Conservation (phyloP, 2,888 invertebrate species). For the Rotaria sp. region DNA sequence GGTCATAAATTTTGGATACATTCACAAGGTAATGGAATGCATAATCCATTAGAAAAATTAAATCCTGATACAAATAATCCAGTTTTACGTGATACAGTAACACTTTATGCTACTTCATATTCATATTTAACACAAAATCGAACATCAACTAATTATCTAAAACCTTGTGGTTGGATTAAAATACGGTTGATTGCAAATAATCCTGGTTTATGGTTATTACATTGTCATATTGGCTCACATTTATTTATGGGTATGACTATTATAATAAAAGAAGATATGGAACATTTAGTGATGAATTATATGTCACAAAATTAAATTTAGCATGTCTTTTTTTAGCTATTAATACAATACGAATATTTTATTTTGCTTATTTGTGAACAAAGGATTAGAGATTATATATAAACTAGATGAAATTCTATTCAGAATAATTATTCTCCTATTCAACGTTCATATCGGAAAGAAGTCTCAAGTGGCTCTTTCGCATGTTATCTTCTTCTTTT, state of each 20-base stretch:
- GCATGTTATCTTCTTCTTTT: background rate
- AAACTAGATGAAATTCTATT: background rate
- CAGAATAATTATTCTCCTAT: background rate
- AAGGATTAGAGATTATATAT: background rate
- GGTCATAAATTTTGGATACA: slow-evolving; percentile 23
- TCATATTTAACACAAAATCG: background rate
- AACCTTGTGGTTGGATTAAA: slow-evolving; percentile 15
- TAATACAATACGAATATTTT: background rate
- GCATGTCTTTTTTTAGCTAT: background rate
- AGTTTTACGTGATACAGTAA: background rate
- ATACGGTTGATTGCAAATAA: slow-evolving; percentile 27
- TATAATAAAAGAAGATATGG: slow-evolving; percentile 63
- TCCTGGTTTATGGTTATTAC: slow-evolving; percentile 79
- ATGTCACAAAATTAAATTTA: background rate
- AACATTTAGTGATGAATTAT: background rate
- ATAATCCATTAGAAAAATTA: background rate
- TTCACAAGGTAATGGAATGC: background rate
- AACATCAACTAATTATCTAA: background rate
- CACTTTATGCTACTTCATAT: background rate
- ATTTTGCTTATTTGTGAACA: background rate
- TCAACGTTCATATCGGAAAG: background rate
- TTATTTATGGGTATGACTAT: slow-evolving; percentile 80
- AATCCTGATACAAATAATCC: background rate
- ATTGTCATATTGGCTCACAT: slow-evolving; percentile 82
- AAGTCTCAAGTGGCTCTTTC: background rate